Base-by-base conservation (phyloP, 1,140 invertebrate species). In the Hycleus cichorii region DNA sequence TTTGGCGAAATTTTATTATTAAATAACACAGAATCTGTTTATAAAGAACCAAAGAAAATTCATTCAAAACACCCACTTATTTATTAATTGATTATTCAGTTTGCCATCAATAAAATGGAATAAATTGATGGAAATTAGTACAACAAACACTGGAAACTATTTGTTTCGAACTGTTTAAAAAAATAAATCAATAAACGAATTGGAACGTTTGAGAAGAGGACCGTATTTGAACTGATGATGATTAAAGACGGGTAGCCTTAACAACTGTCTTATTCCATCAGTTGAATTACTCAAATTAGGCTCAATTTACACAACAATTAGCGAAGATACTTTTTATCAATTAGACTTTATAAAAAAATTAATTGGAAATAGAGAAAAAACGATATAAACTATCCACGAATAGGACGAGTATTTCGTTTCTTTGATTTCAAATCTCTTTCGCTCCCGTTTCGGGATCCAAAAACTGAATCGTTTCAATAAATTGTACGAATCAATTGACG, bases 401-500 rank as follows among this genome's bases (percentile, higher is more conserved):
- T 32, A 4, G 7, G 32, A 32, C 32, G 32, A 32, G 32, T 32
- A 32, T 32, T 32, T 32, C 32, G 32, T 32, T 32, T 32, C 32
- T 32, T 32, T 32, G 32, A 32, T 32, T 32, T 32, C 7, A 64
- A 49, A 47, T 59, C 52, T 60, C 58, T 69, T 69, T 53, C 58
- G 62, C 52, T 70, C 65, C 12, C 65, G 51, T 57, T 69, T 69
- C 7, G 58, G 63, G 24, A 67, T 70, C 62, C 66, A 67, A 48
- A 62, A 69, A 8, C 64, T 62, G 18, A 57, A 65, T 25, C 54
- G 58, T 49, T 61, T 60, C 7, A 59, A 53, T 39, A 64, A 49
- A 44, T 59, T 60, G 39, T 48, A 58, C 2, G 59, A 55, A 44
- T 60, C 56, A 9, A 52, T 46, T 27, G 59, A 43, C 9, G 63